Evolutionary conservation across 2,113 vertebrate species (phyloP).

Genomic region (Clinocottus analis): DNA sequence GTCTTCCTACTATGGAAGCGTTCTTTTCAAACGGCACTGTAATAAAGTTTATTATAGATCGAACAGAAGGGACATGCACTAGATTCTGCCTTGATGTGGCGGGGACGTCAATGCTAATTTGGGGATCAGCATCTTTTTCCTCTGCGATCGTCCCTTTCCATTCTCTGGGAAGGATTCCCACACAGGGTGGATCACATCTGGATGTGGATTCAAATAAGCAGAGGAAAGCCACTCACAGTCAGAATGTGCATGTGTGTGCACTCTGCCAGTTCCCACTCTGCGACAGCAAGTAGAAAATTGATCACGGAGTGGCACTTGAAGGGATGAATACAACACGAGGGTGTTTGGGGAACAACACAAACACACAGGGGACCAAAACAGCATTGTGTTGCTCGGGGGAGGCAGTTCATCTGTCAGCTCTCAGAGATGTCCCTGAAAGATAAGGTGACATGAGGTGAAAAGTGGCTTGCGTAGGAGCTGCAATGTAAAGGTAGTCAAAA

Average conservation of each 20-base stretch:
- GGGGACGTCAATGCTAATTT: background rate
- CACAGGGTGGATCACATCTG: conserved; percentile 24
- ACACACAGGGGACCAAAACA: conserved; percentile 14
- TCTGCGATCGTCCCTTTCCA: too few relatives aligned
- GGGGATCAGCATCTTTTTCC: background rate
- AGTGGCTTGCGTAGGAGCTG: background rate
- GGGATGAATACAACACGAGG: conserved; percentile 29
- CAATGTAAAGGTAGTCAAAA: conserved; percentile 22
- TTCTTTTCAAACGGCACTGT: background rate
- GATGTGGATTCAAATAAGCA: background rate
- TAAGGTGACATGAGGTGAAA: background rate
- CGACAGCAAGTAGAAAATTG: conserved; percentile 22
- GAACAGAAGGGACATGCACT: background rate
- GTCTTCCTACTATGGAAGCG: too few relatives aligned
- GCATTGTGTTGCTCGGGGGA: conserved; percentile 23
- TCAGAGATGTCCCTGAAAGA: conserved; percentile 19
- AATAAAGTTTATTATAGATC: background rate
- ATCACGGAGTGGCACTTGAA: conserved; percentile 27
- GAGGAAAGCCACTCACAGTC: conserved; percentile 20
- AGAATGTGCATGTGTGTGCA: conserved; percentile 2
- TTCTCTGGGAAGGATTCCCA: background rate
- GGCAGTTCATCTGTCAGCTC: conserved; percentile 16
- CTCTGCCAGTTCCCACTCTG: conserved; percentile 24
- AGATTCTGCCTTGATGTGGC: background rate
- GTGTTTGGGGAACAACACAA: conserved; percentile 12